These are phyloP conservation scores for Rhopalosiphum padi DNA, from an alignment of 1,140 invertebrate genomes.

Conservation along the genomic window DNA sequence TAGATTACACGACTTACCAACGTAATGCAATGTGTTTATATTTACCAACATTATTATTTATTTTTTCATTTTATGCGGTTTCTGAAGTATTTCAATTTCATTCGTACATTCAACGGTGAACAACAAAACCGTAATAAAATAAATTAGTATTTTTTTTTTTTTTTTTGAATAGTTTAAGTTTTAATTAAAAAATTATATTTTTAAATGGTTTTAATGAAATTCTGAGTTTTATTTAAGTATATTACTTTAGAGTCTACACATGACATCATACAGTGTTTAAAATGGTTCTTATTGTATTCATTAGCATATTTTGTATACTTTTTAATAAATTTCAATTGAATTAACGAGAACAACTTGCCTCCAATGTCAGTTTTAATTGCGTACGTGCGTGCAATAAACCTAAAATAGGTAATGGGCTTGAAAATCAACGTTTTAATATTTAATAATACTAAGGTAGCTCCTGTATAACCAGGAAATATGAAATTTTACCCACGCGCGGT, in stretches of 20 bases:
- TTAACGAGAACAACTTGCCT: not conserved
- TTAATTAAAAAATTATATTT: not conserved
- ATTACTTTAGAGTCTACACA: not conserved
- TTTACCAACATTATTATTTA: not conserved
- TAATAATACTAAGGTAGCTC: not conserved
- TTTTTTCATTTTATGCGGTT: not conserved
- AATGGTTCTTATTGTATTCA: not conserved
- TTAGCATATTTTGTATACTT: not conserved
- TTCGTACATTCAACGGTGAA: not conserved
- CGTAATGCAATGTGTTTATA: not conserved
- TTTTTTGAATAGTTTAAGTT: not conserved
- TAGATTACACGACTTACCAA: not conserved
- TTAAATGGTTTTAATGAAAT: not conserved
- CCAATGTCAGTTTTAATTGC: not conserved
- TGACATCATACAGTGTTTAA: not conserved
- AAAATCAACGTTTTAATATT: not conserved
- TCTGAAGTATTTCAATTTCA: constrained; percentile 2
- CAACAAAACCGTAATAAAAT: not conserved
- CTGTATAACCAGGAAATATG: not conserved
- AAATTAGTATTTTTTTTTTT: not conserved
- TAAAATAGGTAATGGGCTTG: not conserved
- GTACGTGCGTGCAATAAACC: not conserved
- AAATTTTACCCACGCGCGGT: not conserved
- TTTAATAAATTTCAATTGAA: not conserved
- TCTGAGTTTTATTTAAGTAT: not conserved